Conservation (phyloP, 1,140 invertebrate genomes). For the Episyrphus balteatus region DNA sequence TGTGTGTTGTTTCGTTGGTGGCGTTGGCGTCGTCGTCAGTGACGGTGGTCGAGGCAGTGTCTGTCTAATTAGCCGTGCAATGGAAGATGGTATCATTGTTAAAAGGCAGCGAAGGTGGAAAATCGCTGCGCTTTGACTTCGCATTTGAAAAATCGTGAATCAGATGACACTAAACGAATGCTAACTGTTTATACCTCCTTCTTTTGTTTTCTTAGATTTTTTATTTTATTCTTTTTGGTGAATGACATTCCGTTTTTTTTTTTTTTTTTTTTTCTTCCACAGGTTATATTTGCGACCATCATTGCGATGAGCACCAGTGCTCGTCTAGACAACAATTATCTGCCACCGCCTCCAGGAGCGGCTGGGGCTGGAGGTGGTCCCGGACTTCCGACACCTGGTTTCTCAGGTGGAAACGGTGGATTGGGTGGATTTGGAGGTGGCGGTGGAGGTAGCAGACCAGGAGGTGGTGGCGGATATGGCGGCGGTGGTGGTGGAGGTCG, state of each 20-base stretch:
- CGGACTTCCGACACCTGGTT: conserved; percentile 30
- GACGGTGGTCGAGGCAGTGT: too few relatives aligned
- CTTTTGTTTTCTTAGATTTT: too few relatives aligned
- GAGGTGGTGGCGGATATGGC: conserved; percentile 16
- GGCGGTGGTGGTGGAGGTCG: conserved; percentile 23
- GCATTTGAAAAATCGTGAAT: too few relatives aligned
- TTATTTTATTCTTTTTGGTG: too few relatives aligned
- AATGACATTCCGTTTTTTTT: neutral
- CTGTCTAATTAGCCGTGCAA: too few relatives aligned
- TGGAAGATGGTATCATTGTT: too few relatives aligned
- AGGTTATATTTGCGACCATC: conserved; percentile 25
- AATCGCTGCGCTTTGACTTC: too few relatives aligned
- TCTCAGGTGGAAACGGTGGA: conserved; percentile 6
- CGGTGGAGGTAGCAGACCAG: conserved; percentile 20
- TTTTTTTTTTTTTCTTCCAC: conserved; percentile 14
- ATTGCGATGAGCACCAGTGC: conserved; percentile 25
- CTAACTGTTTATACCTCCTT: too few relatives aligned
- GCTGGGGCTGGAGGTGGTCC: conserved; percentile 27
- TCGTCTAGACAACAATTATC: conserved; percentile 38
- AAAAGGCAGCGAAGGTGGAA: too few relatives aligned
- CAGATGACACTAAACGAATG: too few relatives aligned
- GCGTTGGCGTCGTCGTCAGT: too few relatives aligned
- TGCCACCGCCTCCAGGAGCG: conserved; percentile 34
- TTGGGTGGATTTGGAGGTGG: conserved; percentile 12
- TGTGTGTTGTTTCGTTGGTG: too few relatives aligned